A percentile compares a stretch with the other conserved stretches of the same genome.
These are phyloP conservation scores for Danaus melanippus DNA, from an alignment of 1,140 invertebrate species.

Conservation along the genomic window DNA sequence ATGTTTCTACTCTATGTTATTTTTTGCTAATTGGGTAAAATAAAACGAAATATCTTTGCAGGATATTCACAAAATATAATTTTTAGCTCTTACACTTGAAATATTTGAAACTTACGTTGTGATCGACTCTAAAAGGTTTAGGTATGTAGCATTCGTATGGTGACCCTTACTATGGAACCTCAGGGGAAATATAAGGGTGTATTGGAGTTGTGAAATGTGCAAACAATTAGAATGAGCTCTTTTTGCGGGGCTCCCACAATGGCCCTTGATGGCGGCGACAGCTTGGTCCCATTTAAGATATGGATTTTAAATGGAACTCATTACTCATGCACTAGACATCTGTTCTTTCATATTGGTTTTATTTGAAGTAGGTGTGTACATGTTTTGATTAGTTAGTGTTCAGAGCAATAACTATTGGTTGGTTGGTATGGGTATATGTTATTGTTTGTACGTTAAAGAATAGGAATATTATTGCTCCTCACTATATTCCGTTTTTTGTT, in stretches of 20 bases:
- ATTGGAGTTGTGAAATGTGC: slow-evolving; percentile 50
- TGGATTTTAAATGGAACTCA: slow-evolving; percentile 24
- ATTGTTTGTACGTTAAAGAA: no score
- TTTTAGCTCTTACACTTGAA: no score
- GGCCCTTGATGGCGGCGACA: slow-evolving; percentile 53
- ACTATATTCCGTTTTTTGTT: no score
- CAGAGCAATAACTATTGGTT: no score
- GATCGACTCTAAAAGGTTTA: no score
- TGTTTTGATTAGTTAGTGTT: slow-evolving; percentile 9
- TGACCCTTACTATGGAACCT: slow-evolving; percentile 18
- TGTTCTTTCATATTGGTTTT: slow-evolving; percentile 45
- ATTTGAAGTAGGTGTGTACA: slow-evolving; percentile 23
- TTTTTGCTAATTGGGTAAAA: no score
- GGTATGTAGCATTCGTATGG: slow-evolving; percentile 8
- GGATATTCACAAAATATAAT: no score
- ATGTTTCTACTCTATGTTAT: no score
- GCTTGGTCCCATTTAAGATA: slow-evolving; percentile 43
- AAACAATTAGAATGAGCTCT: slow-evolving; percentile 63
- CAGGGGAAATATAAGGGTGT: slow-evolving; percentile 16
- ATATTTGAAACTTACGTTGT: no score
- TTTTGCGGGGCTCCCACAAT: slow-evolving; percentile 54
- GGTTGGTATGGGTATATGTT: no score
- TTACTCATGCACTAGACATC: slow-evolving; percentile 50
- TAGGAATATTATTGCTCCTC: no score
- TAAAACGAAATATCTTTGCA: no score